phyloP scores from a whole-genome alignment of 53 echinoderm and acorn worm species.

The Echinometra lucunter region DNA sequence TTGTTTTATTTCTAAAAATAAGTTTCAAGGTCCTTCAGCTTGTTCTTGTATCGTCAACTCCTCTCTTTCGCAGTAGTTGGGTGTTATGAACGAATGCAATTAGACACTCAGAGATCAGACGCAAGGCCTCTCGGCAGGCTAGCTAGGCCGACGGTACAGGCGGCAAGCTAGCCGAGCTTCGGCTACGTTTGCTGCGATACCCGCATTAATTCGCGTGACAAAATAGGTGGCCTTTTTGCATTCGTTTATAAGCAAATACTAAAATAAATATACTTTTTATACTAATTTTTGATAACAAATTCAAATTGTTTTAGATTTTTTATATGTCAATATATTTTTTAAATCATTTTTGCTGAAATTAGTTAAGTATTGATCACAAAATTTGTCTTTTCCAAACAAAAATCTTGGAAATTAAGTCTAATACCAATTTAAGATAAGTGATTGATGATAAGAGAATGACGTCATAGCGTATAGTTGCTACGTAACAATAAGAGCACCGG shows the following conservation, averaged over 20 bases:
- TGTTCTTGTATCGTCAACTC: neutral
- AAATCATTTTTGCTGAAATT: no score
- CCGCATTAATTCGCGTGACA: neutral
- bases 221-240: neutral
- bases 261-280: neutral
- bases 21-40: neutral
- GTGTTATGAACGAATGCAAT: neutral
- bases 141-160: neutral
- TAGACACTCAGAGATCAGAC: neutral
- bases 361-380: neutral
- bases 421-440: neutral
- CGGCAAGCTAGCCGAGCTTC: neutral
- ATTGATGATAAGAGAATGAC: conserved; percentile 29
- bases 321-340: no score
- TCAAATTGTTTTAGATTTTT: no score
- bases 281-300: neutral
- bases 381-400: neutral
- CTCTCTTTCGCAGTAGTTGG: neutral
- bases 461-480: conserved; percentile 59
- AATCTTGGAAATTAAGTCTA: neutral
- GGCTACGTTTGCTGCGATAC: neutral
- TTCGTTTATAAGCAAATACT: neutral
- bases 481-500: neutral
- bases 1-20: neutral
- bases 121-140: no score